Base-by-base conservation (phyloP, 2,113 vertebrate genomes). In the Myrmecophaga tridactyla region DNA sequence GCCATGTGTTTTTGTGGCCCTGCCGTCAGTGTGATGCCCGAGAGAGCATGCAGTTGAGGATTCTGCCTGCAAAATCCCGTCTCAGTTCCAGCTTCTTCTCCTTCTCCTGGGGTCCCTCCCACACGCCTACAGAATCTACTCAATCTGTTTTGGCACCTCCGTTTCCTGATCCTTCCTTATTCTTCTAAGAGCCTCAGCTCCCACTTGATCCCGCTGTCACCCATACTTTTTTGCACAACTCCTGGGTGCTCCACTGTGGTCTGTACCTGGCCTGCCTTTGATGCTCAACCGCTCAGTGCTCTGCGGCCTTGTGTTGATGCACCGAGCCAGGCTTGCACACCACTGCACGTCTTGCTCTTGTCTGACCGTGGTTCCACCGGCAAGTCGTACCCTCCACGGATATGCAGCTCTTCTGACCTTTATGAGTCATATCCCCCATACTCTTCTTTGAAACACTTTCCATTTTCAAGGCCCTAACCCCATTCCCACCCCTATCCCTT, bases 1-100 rank as follows among this genome's bases (percentile, higher is more conserved):
- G 0, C 80, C 0, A 0, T 10, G 27, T 20, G 7, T 0, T 53
- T 58, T 58, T n/a, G 75, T 72, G 3, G 0, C 60, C n/a, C 56
- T 34, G 31, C 34, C 56, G 27, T 73, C 7, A 7, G 29, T 4
- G 62, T 46, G 72, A 62, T 25, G 11, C 41, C 60, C 34, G 0
- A 36, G 67, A 51, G 39, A 83, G 9, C 0, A 0, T n/a, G 65
- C 21, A 13, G 27, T 81, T 25, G 31, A 6, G 80, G 31, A 34
- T n/a, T n/a, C 51, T 12, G 5, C 48, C 3, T 12, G 63, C 6
- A 51, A 21, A 73, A 34, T 25, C 20, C 27, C 53, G 63, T 56
- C 56, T 78, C 51, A 58, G 29, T 6, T 18, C 39, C 25, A 12
- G 25, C 53, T 76, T 31, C n/a, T 21, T 43, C 51, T 39, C 7